These are phyloP conservation scores for Eupithecia centaureata DNA, from an alignment of 2,888 invertebrate genomes.

Conservation along the genomic window DNA sequence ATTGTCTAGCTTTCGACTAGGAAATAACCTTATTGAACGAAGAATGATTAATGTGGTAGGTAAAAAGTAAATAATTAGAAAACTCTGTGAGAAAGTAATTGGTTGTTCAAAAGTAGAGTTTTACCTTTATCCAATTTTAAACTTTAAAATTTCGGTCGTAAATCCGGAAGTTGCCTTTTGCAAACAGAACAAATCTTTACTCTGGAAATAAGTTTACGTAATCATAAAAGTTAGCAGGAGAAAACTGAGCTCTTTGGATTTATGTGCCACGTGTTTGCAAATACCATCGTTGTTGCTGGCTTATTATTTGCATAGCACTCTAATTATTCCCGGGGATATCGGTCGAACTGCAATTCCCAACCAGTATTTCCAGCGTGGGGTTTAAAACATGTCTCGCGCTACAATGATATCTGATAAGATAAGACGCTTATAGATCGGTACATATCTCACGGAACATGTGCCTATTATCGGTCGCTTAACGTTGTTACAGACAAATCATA, in stretches of 20 bases:
- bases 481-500: too few species aligned
- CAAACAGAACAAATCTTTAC: not conserved
- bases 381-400: too few species aligned
- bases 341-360: too few species aligned
- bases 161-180: not conserved
- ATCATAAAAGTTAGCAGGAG: not conserved
- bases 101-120: not conserved
- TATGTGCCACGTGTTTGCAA: not conserved
- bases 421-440: too few species aligned
- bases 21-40: constrained; percentile 46
- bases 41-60: constrained; percentile 10
- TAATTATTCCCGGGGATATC: too few species aligned
- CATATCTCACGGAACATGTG: too few species aligned
- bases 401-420: too few species aligned
- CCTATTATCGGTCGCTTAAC: too few species aligned
- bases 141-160: not conserved
- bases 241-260: not conserved
- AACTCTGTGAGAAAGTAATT: not conserved
- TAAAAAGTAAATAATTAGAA: constrained; percentile 4
- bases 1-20: constrained; percentile 37
- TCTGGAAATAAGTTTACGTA: not conserved
- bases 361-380: too few species aligned
- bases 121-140: not conserved
- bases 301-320: too few species aligned
- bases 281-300: not conserved